phyloP scores from a whole-genome alignment of 2,797 vertebrate genomes.

The Enoplosus armatus region DNA sequence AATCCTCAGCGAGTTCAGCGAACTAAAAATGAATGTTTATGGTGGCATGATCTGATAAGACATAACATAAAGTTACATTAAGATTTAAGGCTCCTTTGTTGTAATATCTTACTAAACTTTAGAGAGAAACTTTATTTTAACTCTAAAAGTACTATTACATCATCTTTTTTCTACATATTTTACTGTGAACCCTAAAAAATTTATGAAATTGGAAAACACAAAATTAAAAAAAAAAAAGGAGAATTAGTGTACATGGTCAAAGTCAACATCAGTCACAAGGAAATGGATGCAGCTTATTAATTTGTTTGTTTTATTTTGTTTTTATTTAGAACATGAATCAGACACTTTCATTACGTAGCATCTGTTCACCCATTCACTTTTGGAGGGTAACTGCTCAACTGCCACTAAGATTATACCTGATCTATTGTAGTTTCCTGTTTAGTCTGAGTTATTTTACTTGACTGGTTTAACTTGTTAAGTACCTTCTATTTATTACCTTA shows the following conservation, averaged over 20 bases:
- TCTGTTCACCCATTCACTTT: background rate
- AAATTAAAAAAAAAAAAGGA: background rate
- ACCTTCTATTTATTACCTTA: background rate
- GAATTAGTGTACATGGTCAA: background rate
- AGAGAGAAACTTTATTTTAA: background rate
- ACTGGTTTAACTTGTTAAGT: background rate
- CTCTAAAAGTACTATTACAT: background rate
- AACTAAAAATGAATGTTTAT: background rate
- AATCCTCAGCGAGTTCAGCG: background rate
- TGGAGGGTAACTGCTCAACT: background rate
- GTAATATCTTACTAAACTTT: background rate
- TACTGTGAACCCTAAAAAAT: background rate
- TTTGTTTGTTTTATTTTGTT: background rate
- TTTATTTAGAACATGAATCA: background rate
- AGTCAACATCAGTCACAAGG: background rate
- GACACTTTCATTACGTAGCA: background rate
- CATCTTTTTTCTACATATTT: background rate
- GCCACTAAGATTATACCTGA: background rate
- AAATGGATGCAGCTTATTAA: background rate
- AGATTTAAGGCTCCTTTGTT: background rate
- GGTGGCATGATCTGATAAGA: background rate
- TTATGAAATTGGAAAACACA: background rate
- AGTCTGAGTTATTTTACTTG: background rate
- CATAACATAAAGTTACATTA: background rate
- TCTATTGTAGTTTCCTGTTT: background rate